Base-by-base conservation (phyloP, 2,113 vertebrate species). In the Brachyhypopomus gauderio region DNA sequence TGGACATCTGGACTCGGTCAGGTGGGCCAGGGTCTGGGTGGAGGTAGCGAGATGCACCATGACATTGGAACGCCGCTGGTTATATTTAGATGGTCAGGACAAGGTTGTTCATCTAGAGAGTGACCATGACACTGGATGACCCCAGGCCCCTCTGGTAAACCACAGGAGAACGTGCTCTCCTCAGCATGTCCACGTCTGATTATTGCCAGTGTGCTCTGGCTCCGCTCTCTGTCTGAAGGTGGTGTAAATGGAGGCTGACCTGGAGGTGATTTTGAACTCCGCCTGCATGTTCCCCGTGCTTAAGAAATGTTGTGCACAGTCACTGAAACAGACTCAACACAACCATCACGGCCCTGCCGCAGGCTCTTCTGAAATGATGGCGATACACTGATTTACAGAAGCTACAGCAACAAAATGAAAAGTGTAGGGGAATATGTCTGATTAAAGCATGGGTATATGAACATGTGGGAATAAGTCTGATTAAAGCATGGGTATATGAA, bases 1-100 rank as follows among this genome's bases (percentile, higher is more conserved):
- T 23, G 22, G 80, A 85, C 83, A 86, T 87, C 86, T 87, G 86
- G 81, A 77, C 84, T 55, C 83, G 60, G 76, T 71, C 73, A 72
- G 80, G 79, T 67, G 67, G 62, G 73, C 30, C 69, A 23, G 75
- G 55, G 11, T 52, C 11, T 52, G 45, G 45, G 45, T 52, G 45
- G 2, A 52, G 45, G 45, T 1, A 52, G 45, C 9, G 45, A 14
- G 45, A 52, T 52, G 12, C 12, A 14, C 45, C 56, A 56, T 38
- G 70, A 78, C 73, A 63, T 74, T 76, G 75, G 75, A 80, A 34
- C 62, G 74, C 58, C 36, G 17, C 36, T 12, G 30, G 75, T 79
- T 85, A 87, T 82, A 77, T 87, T 84, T 87, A 84, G 81, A 74
- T 22, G 59, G 56, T 58, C 67, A 62, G 58, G 79, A 86, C 62